Conservation (phyloP, 2,113 vertebrate genomes). For the Chiloscyllium plagiosum region DNA sequence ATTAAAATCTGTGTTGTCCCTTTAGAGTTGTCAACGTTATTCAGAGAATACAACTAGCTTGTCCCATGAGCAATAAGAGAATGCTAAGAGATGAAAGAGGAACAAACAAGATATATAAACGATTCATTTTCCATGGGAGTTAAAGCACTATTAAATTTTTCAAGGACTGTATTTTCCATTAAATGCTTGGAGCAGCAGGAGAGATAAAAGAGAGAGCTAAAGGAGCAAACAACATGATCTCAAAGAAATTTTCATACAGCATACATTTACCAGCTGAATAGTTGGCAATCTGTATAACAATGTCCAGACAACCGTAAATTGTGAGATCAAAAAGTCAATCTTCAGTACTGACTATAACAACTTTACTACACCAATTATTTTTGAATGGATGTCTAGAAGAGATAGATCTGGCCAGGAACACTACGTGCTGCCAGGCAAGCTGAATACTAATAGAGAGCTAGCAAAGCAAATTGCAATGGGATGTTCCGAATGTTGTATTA, state of each 20-base stretch:
- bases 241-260: background rate
- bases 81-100: background rate
- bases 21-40: background rate
- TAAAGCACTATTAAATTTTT: background rate
- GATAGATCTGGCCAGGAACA: constrained; percentile 40
- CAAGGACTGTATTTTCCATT: background rate
- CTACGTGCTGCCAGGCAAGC: constrained; percentile 39
- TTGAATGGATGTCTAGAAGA: constrained; percentile 42
- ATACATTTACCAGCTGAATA: constrained; percentile 38
- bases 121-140: background rate
- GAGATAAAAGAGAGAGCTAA: background rate
- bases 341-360: constrained; percentile 39
- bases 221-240: background rate
- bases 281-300: constrained; percentile 50
- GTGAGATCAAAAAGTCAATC: constrained; percentile 47
- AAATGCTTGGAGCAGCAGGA: background rate
- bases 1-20: background rate
- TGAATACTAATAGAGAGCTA: constrained; percentile 42
- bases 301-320: constrained; percentile 54
- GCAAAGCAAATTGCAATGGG: background rate
- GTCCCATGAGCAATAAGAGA: background rate
- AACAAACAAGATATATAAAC: background rate
- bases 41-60: background rate
- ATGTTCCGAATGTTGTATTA: constrained; percentile 16
- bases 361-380: constrained; percentile 44